These are phyloP conservation scores for Pseudopodoces humilis DNA, from an alignment of 2,113 vertebrate genomes.

Conservation along the genomic window DNA sequence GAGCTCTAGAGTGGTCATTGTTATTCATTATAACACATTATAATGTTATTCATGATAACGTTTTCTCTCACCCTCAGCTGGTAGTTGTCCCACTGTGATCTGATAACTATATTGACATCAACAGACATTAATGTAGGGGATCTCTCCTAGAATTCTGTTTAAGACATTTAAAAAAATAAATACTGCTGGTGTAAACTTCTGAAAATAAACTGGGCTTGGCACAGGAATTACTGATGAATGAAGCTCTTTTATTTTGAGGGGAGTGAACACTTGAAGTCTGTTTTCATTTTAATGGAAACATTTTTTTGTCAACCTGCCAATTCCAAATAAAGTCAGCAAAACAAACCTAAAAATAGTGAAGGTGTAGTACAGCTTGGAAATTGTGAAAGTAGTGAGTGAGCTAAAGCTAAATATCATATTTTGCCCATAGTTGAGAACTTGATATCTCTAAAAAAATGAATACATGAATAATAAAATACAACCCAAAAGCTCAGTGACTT, in stretches of 20 bases:
- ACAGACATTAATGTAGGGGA: not conserved
- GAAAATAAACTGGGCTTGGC: conserved; percentile 44
- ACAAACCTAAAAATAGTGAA: conserved; percentile 55
- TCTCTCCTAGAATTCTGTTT: not conserved
- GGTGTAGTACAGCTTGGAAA: not conserved
- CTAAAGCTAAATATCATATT: not conserved
- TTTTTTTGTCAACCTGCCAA: conserved; percentile 14
- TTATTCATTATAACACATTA: not conserved
- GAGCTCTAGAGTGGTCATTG: not conserved
- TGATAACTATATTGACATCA: not conserved
- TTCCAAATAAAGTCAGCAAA: conserved; percentile 41
- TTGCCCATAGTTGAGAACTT: not conserved
- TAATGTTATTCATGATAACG: not conserved
- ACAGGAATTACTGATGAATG: conserved; percentile 42
- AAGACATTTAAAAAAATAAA: not conserved
- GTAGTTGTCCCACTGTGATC: not conserved
- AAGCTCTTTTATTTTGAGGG: not conserved
- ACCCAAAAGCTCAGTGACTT: not conserved
- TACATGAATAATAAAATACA: not conserved
- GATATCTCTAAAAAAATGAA: not conserved
- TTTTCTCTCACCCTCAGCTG: not conserved
- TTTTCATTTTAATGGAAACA: conserved; percentile 26
- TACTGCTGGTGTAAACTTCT: not conserved
- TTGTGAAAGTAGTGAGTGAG: not conserved
- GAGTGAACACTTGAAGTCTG: conserved; percentile 10